Evolutionary conservation across 2,888 invertebrate genomes (phyloP).

Genomic region (Melieria omissa): DNA sequence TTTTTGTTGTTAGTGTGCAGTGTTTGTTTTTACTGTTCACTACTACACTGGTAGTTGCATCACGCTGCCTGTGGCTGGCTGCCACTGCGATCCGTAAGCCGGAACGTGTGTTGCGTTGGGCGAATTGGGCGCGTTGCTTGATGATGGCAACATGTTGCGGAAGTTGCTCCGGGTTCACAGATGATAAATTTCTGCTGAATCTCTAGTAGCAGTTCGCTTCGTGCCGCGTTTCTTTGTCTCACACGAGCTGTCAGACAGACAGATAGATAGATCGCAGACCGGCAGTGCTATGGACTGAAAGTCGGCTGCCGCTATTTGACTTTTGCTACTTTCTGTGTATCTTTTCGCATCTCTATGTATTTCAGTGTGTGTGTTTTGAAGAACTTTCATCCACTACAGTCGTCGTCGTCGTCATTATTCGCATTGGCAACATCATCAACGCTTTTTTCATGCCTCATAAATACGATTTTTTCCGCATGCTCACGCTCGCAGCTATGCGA

Average conservation of each 20-base stretch:
- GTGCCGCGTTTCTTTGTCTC: not conserved
- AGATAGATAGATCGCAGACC: too few species aligned
- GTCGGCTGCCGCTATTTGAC: constrained; percentile 9
- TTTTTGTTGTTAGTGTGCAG: not conserved
- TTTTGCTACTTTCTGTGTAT: constrained; percentile 5
- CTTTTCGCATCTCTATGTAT: too few species aligned
- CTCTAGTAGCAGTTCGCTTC: not conserved
- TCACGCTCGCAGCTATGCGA: too few species aligned
- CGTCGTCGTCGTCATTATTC: not conserved
- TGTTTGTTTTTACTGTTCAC: not conserved
- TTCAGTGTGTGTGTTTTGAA: not conserved
- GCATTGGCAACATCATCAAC: constrained; percentile 6
- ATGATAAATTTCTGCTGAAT: constrained; percentile 17
- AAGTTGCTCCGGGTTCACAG: constrained; percentile 23
- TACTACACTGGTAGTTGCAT: not conserved
- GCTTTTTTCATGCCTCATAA: not conserved
- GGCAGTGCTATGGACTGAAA: too few species aligned
- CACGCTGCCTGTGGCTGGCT: not conserved
- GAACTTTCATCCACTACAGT: constrained; percentile 10
- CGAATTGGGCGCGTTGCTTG: too few species aligned
- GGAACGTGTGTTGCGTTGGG: too few species aligned
- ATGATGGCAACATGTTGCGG: constrained; percentile 29
- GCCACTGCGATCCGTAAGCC: not conserved
- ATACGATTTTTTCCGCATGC: too few species aligned
- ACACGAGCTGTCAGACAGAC: too few species aligned